Percentiles rank a stretch among this genome's conserved stretches.
Evolutionary conservation across 2,888 invertebrate genomes (phyloP).

Genomic region (Malthinus flaveolus): DNA sequence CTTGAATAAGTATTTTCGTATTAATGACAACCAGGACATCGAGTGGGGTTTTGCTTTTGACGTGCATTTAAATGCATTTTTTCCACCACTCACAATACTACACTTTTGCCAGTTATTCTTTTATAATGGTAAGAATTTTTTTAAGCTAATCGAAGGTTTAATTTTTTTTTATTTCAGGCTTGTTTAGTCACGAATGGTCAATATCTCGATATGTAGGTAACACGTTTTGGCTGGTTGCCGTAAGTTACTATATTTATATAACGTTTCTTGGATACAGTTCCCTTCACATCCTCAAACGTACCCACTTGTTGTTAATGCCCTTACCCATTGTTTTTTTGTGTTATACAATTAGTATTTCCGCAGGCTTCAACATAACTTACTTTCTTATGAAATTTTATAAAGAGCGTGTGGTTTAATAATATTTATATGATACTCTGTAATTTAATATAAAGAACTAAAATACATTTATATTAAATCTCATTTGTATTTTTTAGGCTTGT

Average conservation of each 20-base stretch:
- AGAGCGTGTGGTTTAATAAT: conserved; percentile 68
- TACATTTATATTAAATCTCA: background rate
- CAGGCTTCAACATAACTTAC: conserved; percentile 83
- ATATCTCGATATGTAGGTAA: conserved; percentile 86
- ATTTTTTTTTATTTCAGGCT: conserved; percentile 60
- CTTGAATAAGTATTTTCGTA: conserved; percentile 70
- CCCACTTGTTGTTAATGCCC: conserved; percentile 82
- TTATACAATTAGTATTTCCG: conserved; percentile 76
- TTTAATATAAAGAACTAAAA: background rate
- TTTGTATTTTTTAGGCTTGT: background rate
- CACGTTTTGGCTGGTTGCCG: conserved; percentile 88
- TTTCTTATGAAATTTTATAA: conserved; percentile 83
- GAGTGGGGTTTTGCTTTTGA: conserved; percentile 99
- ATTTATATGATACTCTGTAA: too few relatives aligned
- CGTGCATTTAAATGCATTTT: conserved; percentile 97
- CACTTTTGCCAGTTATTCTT: conserved; percentile 92
- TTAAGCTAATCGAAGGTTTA: conserved; percentile 1
- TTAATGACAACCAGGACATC: conserved; percentile 76
- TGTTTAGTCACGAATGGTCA: conserved; percentile 77
- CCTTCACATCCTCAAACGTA: conserved; percentile 83
- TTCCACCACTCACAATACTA: conserved; percentile 91
- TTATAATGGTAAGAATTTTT: conserved; percentile 69
- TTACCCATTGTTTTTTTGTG: conserved; percentile 76
- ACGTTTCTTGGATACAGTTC: conserved; percentile 96
- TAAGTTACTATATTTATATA: conserved; percentile 93